These are phyloP conservation scores for Halesus radiatus DNA, from an alignment of 1,140 invertebrate species.

Conservation along the genomic window DNA sequence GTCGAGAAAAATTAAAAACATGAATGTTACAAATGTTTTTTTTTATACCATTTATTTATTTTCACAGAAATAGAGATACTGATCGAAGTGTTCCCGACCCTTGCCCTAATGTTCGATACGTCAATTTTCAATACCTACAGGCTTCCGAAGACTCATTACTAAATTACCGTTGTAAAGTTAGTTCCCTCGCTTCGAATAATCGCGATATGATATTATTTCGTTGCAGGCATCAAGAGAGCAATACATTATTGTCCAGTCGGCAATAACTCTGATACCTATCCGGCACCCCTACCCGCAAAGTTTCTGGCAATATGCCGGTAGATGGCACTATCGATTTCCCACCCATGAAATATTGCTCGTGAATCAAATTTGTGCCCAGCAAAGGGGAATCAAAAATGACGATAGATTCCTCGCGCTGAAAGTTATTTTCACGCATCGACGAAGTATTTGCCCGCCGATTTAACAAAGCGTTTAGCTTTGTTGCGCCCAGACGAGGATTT, in stretches of 20 bases:
- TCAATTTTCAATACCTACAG: too few relatives aligned
- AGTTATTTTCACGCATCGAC: conserved; percentile 55
- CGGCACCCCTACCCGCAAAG: not conserved
- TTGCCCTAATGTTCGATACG: too few relatives aligned
- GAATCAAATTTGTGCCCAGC: conserved; percentile 52
- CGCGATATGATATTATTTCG: too few relatives aligned
- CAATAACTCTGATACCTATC: not conserved
- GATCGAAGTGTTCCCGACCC: too few relatives aligned
- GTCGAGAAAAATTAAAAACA: too few relatives aligned
- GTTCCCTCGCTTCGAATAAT: too few relatives aligned
- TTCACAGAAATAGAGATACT: too few relatives aligned
- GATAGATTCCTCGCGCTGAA: conserved; percentile 42
- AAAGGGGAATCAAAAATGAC: conserved; percentile 49
- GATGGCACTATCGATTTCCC: conserved; percentile 50
- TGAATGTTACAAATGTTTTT: too few relatives aligned
- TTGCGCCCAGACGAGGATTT: conserved; percentile 42
- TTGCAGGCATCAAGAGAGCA: too few relatives aligned
- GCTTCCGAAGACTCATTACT: too few relatives aligned
- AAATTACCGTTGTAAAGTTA: too few relatives aligned
- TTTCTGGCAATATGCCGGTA: conserved; percentile 20
- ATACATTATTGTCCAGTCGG: not conserved
- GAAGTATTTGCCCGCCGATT: conserved; percentile 51
- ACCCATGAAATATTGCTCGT: conserved; percentile 50
- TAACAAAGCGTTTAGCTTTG: conserved; percentile 48
- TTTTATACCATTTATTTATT: too few relatives aligned